These are phyloP conservation scores for Epicauta chinensis DNA, from an alignment of 1,140 invertebrate species.

Conservation along the genomic window DNA sequence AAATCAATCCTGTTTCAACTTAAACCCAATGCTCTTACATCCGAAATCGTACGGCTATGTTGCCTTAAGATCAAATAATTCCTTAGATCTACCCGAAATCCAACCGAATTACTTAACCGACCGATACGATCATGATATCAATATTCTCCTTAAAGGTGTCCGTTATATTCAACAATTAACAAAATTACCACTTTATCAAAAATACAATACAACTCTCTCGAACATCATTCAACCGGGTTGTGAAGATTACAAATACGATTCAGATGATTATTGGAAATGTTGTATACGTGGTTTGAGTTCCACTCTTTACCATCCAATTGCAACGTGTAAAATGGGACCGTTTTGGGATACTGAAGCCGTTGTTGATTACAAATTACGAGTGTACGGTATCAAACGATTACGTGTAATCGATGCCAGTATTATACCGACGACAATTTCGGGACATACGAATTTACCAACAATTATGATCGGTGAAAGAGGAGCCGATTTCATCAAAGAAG, in stretches of 20 bases:
- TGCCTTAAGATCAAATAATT: slow-evolving; percentile 51
- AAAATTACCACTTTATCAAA: slow-evolving; percentile 38
- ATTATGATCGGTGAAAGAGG: slow-evolving; percentile 55
- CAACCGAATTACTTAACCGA: slow-evolving; percentile 55
- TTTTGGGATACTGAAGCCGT: slow-evolving; percentile 58
- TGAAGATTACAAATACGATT: slow-evolving; percentile 38
- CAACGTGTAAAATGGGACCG: slow-evolving; percentile 74
- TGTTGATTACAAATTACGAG: slow-evolving; percentile 63
- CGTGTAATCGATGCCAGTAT: slow-evolving; percentile 72
- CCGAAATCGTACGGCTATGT: slow-evolving; percentile 61
- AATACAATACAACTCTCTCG: slow-evolving; percentile 42
- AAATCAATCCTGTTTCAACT: slow-evolving; percentile 22
- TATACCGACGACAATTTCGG: slow-evolving; percentile 61
- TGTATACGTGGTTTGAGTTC: slow-evolving; percentile 56
- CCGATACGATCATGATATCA: slow-evolving; percentile 43
- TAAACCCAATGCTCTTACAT: slow-evolving; percentile 65
- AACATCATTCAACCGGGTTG: slow-evolving; percentile 47
- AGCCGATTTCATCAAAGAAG: slow-evolving; percentile 49
- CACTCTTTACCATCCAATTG: slow-evolving; percentile 63
- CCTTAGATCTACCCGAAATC: slow-evolving; percentile 59
- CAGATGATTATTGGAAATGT: slow-evolving; percentile 67
- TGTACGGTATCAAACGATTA: slow-evolving; percentile 61
- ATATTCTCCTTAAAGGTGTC: slow-evolving; percentile 41
- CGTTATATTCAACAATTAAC: slow-evolving; percentile 36
- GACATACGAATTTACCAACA: slow-evolving; percentile 46